Evolutionary conservation across 1,140 invertebrate species (phyloP).

Genomic region (Cotesia vestalis): DNA sequence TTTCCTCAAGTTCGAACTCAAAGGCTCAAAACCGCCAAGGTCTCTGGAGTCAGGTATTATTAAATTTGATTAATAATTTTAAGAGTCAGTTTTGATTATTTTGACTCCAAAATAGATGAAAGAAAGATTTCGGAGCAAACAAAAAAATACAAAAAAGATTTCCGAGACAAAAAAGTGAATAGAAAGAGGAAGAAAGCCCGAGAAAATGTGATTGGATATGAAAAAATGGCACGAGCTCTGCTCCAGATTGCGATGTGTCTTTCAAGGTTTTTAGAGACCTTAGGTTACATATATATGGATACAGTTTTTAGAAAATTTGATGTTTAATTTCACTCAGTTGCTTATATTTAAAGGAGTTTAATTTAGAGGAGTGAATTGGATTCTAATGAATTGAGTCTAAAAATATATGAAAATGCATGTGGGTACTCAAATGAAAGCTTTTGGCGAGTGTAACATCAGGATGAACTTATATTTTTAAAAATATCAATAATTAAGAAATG

Average conservation of each 20-base stretch:
- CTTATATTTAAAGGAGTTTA: no score
- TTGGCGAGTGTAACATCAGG: no score
- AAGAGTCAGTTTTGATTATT: background rate
- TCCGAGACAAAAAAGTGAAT: background rate
- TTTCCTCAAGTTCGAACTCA: slow-evolving; percentile 11
- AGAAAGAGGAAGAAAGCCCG: background rate
- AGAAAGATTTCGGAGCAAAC: background rate
- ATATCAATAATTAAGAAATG: no score
- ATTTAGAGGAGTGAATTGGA: no score
- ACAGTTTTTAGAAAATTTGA: no score
- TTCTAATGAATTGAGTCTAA: no score
- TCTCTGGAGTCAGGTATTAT: slow-evolving; percentile 47
- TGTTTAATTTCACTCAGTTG: no score
- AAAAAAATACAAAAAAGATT: background rate
- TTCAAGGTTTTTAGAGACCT: background rate
- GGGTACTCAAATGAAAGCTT: no score
- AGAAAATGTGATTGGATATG: slow-evolving; percentile 16
- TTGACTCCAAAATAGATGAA: background rate
- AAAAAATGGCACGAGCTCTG: slow-evolving; percentile 17
- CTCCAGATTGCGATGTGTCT: slow-evolving; percentile 14
- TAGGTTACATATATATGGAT: no score
- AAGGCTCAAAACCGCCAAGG: slow-evolving; percentile 42
- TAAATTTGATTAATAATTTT: slow-evolving; percentile 38
- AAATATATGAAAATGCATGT: no score
- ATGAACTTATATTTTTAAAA: no score